Conservation (phyloP, 2,888 invertebrate species). For the Pyrgus malvae region DNA sequence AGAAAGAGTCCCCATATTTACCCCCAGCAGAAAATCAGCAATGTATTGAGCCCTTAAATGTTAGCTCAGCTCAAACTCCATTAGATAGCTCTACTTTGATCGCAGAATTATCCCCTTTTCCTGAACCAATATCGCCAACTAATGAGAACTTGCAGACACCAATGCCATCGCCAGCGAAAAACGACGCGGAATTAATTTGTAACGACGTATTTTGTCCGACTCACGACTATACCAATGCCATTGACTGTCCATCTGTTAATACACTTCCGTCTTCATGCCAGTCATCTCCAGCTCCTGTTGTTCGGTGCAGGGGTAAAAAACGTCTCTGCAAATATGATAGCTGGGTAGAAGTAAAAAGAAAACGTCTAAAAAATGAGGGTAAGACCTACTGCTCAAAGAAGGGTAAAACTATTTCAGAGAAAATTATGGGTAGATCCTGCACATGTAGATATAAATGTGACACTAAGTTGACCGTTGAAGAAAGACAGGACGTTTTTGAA, state of each 20-base stretch:
- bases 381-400: neutral
- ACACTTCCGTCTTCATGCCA: neutral
- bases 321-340: neutral
- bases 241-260: neutral
- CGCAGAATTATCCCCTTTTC: neutral
- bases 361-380: neutral
- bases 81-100: slow-evolving; percentile 2
- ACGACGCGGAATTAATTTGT: slow-evolving; percentile 14
- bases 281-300: neutral
- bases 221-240: neutral
- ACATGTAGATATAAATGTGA: neutral
- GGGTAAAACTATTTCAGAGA: neutral
- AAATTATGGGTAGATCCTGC: neutral
- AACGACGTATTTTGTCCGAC: slow-evolving; percentile 17
- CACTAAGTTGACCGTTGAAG: neutral
- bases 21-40: slow-evolving; percentile 4
- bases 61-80: neutral
- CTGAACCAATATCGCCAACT: neutral
- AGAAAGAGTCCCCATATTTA: neutral
- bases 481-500: neutral
- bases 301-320: slow-evolving; percentile 3
- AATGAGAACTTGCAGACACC: neutral
- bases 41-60: neutral
- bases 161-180: neutral
- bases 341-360: slow-evolving; percentile 1